Base-by-base conservation (phyloP, 2,888 invertebrate genomes). In the Pseudanteris insignis region DNA sequence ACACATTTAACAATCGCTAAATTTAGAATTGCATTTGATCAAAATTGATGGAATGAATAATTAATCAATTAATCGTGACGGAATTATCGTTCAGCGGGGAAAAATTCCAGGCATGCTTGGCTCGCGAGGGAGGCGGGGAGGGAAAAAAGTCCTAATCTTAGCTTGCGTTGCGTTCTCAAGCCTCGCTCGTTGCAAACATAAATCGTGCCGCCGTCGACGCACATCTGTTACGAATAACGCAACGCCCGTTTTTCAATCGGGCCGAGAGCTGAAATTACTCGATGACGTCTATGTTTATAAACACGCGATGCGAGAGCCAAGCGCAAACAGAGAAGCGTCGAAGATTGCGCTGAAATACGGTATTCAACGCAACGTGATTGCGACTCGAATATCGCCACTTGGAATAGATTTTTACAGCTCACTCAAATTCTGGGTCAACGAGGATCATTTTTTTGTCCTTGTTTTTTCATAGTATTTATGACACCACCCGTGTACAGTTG, bases 181-280 rank as follows among this genome's bases (percentile, higher is more conserved):
- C 33, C 29, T 24, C 5, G 46, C 34, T 33, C 38, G 61, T 40
- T 50, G 32, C 48, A 11, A 11, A 43, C 57, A 57, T 62, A 62
- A 62, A 62, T 57, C 40, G 41, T 33, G 44, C 53, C 47, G 50
- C 33, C 41, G 57, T 57, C 53, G 62, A 62, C 51, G 53, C 60
- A 47, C 65, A 60, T 65, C 65, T 65, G 64, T 55, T 65, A 55
- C 62, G 51, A 62, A 65, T 59, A 65, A 62, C 57, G 51, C 53
- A 43, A 28, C 41, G 53, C 28, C 43, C 59, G 55, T 65, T 62
- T 65, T 65, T 65, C 59, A 65, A 62, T 59, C 51, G 44, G 36
- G 9, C 40, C 51, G 29, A 34, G 58, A 44, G 28, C 40, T 41
- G 47, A 51, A 59, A 62, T 59, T 59, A 59, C 62, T 34, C 46